These are phyloP conservation scores for Cyprinella venusta DNA, from an alignment of 2,797 vertebrate genomes.

Conservation along the genomic window DNA sequence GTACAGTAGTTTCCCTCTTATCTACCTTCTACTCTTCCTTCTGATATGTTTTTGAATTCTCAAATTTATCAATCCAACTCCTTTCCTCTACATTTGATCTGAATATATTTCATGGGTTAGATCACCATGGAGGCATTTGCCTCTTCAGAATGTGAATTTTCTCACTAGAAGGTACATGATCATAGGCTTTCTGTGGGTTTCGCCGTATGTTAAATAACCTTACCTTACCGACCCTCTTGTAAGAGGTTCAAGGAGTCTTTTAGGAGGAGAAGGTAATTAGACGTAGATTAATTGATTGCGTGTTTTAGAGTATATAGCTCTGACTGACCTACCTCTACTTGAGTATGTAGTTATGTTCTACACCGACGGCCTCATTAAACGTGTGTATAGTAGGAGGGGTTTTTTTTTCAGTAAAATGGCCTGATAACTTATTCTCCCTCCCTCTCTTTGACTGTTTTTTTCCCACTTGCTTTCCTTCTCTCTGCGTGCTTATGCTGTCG, in stretches of 20 bases:
- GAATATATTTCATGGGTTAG: not conserved
- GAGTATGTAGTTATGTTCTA: constrained; percentile 41
- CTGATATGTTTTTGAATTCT: not conserved
- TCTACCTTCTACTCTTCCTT: constrained; percentile 10
- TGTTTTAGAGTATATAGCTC: constrained; percentile 16
- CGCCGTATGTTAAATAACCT: not conserved
- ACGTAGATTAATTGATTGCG: constrained; percentile 18
- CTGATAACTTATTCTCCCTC: constrained; percentile 40
- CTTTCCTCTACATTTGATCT: not conserved
- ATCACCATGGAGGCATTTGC: not conserved
- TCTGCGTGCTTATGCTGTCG: constrained; percentile 25
- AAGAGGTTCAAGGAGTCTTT: constrained; percentile 16
- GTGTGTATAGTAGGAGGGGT: constrained; percentile 71
- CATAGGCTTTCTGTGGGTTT: not conserved
- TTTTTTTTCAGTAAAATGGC: not conserved
- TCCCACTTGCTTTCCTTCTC: constrained; percentile 1
- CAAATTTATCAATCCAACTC: not conserved
- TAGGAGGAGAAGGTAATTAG: constrained; percentile 34
- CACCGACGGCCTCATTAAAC: constrained; percentile 77
- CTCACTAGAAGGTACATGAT: not conserved
- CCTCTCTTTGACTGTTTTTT: constrained; percentile 9
- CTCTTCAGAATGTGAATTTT: constrained; percentile 7
- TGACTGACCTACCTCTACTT: constrained; percentile 11
- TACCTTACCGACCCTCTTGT: not conserved
- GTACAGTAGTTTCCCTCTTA: constrained; percentile 1